Base-by-base conservation (phyloP, 2,113 vertebrate species). In the Seriola dumerili region DNA sequence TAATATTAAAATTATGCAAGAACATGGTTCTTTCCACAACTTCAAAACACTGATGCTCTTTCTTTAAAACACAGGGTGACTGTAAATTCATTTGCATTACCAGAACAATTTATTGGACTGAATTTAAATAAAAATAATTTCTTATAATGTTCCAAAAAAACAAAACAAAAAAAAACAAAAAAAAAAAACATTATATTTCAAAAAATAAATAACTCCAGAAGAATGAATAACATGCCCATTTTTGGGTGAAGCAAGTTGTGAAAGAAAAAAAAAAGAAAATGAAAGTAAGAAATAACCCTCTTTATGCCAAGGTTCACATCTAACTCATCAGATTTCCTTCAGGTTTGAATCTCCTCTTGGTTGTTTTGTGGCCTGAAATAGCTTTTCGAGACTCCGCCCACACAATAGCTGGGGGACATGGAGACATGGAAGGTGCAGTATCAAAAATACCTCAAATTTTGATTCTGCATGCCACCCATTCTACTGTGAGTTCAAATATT, bases 131-230 rank as follows among this genome's bases (percentile, higher is more conserved):
- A 81, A 62, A 81, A 88, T 78, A 72, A 80, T 86, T 91, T 89
- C 68, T 83, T 74, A 81, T 78, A 87, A 80, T 72, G 58, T 72
- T 46, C 32, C 13, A 72, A 32, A 63, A 78, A 80, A 62, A 74
- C 79, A 62, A 87, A 76, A 84, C 63, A 77, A 23, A 76, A 78
- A 72, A 86, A 29, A 55, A 25, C 1, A 13, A 36, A 46, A 79
- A 13, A 36, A 46, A 79, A 89, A 86, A 83, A 92, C 85, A 90
- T 65, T 40, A 79, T 83, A 82, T 84, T 88, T 88, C 8, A 87
- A 72, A 87, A 90, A 94, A 95, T 94, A 95, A 95, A 95, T 95
- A 95, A 84, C n/a, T 90, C 79, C 82, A 81, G 73, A 66, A 73
- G 48, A 77, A 86, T 67, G 66, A 82, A 91, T 38, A 76, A 76